Evolutionary conservation across 2,888 invertebrate genomes (phyloP), one percentile per base, ranked within the genome.

Genomic region (Drosophila dives): DNA sequence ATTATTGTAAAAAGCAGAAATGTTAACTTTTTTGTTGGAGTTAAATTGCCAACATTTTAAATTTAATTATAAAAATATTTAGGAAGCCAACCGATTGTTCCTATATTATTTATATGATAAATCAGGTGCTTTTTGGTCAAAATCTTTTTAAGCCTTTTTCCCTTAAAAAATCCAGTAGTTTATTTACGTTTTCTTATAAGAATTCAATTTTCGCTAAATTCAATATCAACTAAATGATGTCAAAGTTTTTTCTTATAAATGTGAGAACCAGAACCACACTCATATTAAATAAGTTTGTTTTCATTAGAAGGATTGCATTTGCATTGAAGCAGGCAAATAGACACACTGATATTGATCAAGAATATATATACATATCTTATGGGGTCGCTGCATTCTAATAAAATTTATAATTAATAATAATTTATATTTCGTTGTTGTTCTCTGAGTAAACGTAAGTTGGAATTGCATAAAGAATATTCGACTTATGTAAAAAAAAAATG

Each of bases 301-400:
- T n/a, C n/a, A n/a, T 11, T 42, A 2, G 6, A 2, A 42, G 0
- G 5, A 11, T n/a, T n/a, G 6, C n/a, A 11, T 5, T n/a, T 11
- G n/a, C n/a, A 5, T 40, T 11, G n/a, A 11, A 40, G 10, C n/a
- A n/a, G 6, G 2, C 7, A 12, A 20, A 12, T 1, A 45, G 7
- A 20, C 6, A 2, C 6, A 15, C 6, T 12, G 34, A 15, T 34
- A 34, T 15, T 34, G 34, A 34, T 34, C 12, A 34, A 0, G 12
- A 34, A 12, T 12, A 5, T 12, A 34, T 12, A 34, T 34, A 34
- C 5, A 34, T 5, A 12, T 2, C 23, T 5, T 11, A 12, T 34
- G 23, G n/a, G 0, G 0, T n/a, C n/a, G n/a, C n/a, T 11, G 1
- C 0, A 3, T 2, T 20, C n/a, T 6, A 10, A n/a, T 1, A 11